Base-by-base conservation (phyloP, 2,888 invertebrate genomes). In the Dryadula phaetusa region DNA sequence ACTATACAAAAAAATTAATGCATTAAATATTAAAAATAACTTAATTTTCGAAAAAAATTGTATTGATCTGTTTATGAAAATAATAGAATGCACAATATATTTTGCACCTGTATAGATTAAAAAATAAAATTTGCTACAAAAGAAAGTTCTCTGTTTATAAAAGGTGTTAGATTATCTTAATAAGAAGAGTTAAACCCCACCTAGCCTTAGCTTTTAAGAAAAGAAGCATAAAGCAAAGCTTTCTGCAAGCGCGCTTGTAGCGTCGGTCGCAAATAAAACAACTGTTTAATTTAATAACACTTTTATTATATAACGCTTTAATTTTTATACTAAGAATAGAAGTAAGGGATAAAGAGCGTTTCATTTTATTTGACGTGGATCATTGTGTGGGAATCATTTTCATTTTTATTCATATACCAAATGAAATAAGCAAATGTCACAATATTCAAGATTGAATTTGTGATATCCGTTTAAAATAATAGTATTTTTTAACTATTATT, bases 241-340 rank as follows among this genome's bases (percentile, higher is more conserved):
- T 20, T 32, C 42, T 52, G 66, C 67, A 66, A 64, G 65, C 60
- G 22, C 62, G 47, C 56, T 49, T 14, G 18, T 37, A 53, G 69
- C 67, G 46, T 42, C n/a, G 16, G 34, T 64, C 32, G 71, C 70
- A 72, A 74, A 74, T 71, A 53, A 73, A 73, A 73, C 72, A 53
- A 60, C 47, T 20, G 44, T 53, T 54, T 46, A 46, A 14, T 49
- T 64, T 40, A 40, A 61, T 46, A 47, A 63, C 25, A 8, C 25
- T 49, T 71, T 71, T 64, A 61, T 64, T 66, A 53, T 66, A 4
- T 10, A 32, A 14, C 52, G 3, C 10, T 49, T 28, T 49, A 18
- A n/a, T n/a, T 14, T 52, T 34, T 32, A 49, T 18, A 4, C 5
- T 20, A 64, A 10, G 12, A 6, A 16, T 34, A 34, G 20, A 6